Evolutionary conservation across 1,140 invertebrate genomes (phyloP), one percentile per base, ranked within the genome.

Genomic region (Drosophila mojavensis): DNA sequence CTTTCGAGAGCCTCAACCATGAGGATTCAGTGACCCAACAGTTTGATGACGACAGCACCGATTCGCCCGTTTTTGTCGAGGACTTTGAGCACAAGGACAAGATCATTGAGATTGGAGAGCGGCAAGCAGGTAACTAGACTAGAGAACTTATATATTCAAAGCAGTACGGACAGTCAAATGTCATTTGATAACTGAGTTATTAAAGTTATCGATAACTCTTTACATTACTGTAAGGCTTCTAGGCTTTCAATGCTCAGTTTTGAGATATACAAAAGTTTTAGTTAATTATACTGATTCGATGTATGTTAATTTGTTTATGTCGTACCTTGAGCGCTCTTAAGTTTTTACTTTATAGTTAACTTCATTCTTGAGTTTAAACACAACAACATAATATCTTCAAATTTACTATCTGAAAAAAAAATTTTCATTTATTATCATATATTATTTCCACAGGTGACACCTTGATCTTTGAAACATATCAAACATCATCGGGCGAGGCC

Each of bases 381-480:
- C 17, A 4, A 28, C 5, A 28, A 28, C 5, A 28, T 28, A 0
- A 1, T 41, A 4, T n/a, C 10, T 41, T 41, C 39, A 41, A 41
- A 6, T 33, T 5, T 33, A 33, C 17, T 17, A 17, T 33, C 6
- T 33, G 1, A n/a, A 43, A 15, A 43, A 15, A 17, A 17, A 17
- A 17, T 17, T 0, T 17, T 17, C 17, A 17, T 6, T 5, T 5
- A 45, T 4, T n/a, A 45, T 15, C 10, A 5, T 45, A 17, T 24
- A 24, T 24, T 24, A 45, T 9, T 47, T 17, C 3, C 17, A 5
- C 24, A 91, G 91, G 77, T 11, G 90, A 91, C 48, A 55, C 70
- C 54, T 62, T 91, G 20, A 26, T 91, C 0, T 91, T 73, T 43
- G 77, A 91, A 24, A 72, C 68, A 6, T 79, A 72, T 66, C 81